Evolutionary conservation across 2,797 vertebrate species (phyloP).

Genomic region (Trichosurus vulpecula): DNA sequence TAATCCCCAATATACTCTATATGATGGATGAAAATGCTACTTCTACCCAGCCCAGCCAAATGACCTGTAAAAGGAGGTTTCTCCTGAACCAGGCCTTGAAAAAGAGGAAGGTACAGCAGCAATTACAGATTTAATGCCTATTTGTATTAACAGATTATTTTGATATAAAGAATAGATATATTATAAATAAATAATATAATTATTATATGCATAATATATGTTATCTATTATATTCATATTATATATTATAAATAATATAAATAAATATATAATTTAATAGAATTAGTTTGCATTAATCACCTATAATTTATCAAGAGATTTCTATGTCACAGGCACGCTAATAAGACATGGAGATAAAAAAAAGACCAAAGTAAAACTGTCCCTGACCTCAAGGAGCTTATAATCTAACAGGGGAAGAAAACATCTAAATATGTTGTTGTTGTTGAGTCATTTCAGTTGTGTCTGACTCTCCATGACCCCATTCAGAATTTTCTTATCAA

Average conservation of each 20-base stretch:
- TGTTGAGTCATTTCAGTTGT: too few species aligned
- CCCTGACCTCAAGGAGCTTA: neutral
- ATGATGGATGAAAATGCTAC: neutral
- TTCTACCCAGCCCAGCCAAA: neutral
- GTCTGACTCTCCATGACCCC: too few species aligned
- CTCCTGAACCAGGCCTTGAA: neutral
- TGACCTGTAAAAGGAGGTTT: neutral
- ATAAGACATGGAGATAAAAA: neutral
- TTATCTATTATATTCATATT: too few species aligned
- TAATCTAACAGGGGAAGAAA: neutral
- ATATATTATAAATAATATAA: too few species aligned
- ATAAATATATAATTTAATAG: too few species aligned
- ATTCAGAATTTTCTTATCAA: too few species aligned
- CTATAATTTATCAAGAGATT: neutral
- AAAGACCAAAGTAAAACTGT: neutral
- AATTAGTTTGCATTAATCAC: too few species aligned
- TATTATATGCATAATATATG: too few species aligned
- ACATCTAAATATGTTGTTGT: neutral
- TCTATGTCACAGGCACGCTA: neutral
- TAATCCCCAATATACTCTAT: neutral
- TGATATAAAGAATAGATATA: too few species aligned
- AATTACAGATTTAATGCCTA: neutral
- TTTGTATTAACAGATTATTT: too few species aligned
- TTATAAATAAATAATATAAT: too few species aligned
- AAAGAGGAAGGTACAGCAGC: neutral